Evolutionary conservation across 2,797 vertebrate species (phyloP).

Genomic region (Urophycis tenuis): DNA sequence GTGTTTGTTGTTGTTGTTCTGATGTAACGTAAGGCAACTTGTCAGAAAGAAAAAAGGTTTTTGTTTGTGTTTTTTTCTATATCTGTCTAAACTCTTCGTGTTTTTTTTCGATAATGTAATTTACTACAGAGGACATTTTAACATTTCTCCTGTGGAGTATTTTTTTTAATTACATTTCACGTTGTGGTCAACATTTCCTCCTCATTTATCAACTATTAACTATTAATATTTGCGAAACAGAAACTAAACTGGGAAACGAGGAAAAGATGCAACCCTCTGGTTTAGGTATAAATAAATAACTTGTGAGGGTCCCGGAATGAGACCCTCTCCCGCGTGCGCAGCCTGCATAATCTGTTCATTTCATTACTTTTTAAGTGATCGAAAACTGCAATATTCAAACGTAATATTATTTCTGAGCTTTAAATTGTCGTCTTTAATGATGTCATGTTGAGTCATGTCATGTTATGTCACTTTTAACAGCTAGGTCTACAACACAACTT

Average conservation of each 20-base stretch:
- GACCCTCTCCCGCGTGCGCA: background rate
- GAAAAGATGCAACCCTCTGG: too few species aligned
- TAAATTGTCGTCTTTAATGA: background rate
- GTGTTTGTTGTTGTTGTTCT: too few species aligned
- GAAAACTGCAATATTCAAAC: background rate
- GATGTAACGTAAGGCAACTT: too few species aligned
- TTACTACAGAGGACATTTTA: too few species aligned
- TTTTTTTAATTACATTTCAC: background rate
- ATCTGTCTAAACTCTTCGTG: too few species aligned
- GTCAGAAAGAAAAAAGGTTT: too few species aligned
- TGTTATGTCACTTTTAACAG: background rate
- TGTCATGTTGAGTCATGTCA: background rate
- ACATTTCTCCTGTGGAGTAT: too few species aligned
- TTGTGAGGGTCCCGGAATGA: background rate
- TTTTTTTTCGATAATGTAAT: too few species aligned
- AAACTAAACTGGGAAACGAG: background rate
- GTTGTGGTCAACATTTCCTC: background rate
- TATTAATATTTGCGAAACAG: background rate
- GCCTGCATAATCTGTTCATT: background rate
- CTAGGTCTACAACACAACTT: background rate
- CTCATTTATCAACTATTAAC: background rate
- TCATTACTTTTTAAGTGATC: background rate
- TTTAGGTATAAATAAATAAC: background rate
- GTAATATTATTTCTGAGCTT: background rate
- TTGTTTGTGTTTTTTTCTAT: too few species aligned